Evolutionary conservation across 2,113 vertebrate genomes (phyloP).

Genomic region (Antechinus stuartii): DNA sequence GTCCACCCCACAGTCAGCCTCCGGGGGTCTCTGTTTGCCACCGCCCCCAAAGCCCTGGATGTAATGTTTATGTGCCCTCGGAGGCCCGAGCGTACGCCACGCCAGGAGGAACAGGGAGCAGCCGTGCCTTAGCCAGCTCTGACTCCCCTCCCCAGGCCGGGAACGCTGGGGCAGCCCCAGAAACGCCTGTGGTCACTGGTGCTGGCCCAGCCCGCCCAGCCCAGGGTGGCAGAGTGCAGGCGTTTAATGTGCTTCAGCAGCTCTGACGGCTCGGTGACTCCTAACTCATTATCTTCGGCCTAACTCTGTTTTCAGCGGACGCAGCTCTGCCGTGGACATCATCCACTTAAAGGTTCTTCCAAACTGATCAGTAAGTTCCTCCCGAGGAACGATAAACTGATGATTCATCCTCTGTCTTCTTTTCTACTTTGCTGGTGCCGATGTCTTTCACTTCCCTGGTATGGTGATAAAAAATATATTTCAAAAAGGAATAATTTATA

Average conservation of each 20-base stretch:
- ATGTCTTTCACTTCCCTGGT: background rate
- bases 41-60: background rate
- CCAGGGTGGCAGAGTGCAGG: too few species aligned
- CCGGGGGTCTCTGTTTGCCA: background rate
- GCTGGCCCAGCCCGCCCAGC: too few species aligned
- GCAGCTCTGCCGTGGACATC: rapidly evolving
- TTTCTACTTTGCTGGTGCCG: background rate
- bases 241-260: background rate
- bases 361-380: background rate
- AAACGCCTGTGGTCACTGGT: too few species aligned
- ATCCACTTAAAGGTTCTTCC: background rate
- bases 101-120: too few species aligned
- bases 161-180: too few species aligned
- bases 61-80: background rate
- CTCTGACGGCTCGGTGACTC: background rate
- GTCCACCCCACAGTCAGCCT: background rate
- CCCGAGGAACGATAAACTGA: background rate
- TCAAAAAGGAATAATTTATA: background rate
- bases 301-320: background rate
- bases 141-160: too few species aligned
- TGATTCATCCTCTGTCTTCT: background rate
- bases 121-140: too few species aligned
- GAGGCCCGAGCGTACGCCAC: too few species aligned
- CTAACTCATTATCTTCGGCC: background rate
- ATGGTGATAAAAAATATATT: background rate